Percentiles rank a stretch among this genome's conserved stretches.
These are phyloP conservation scores for Microcebus ravelobensis DNA, from an alignment of 2,113 vertebrate genomes.

Conservation along the genomic window DNA sequence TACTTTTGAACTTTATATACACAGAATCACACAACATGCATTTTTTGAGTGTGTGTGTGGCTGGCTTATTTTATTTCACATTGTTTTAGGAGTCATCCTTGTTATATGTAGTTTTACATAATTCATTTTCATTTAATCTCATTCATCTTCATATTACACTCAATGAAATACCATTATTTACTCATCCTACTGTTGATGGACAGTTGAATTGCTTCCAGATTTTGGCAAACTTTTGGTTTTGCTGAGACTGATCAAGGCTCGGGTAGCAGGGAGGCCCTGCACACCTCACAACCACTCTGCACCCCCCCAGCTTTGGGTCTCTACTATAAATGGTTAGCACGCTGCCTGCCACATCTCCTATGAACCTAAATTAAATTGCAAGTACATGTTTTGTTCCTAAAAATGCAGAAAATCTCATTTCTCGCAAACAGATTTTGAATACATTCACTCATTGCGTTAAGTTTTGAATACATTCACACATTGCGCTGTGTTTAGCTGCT, in stretches of 20 bases:
- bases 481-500: background rate
- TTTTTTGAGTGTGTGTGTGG: background rate
- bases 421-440: background rate
- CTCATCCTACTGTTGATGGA: background rate
- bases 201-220: background rate
- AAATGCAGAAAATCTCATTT: background rate
- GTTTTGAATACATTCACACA: background rate
- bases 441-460: background rate
- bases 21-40: background rate
- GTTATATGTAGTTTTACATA: background rate
- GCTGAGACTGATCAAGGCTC: background rate
- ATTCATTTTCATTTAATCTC: slow-evolving; percentile 2
- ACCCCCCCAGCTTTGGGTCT: background rate
- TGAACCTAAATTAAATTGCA: background rate
- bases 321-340: background rate
- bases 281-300: accelerated
- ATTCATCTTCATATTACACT: background rate
- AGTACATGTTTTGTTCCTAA: background rate
- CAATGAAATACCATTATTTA: background rate
- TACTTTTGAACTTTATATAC: background rate
- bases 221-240: background rate
- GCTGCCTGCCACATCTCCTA: background rate
- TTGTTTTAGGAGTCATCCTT: background rate
- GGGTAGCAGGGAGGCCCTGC: background rate
- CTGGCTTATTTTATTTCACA: background rate